Conservation (phyloP, 53 echinoderm and acorn worm species). For the Henricia sp. region DNA sequence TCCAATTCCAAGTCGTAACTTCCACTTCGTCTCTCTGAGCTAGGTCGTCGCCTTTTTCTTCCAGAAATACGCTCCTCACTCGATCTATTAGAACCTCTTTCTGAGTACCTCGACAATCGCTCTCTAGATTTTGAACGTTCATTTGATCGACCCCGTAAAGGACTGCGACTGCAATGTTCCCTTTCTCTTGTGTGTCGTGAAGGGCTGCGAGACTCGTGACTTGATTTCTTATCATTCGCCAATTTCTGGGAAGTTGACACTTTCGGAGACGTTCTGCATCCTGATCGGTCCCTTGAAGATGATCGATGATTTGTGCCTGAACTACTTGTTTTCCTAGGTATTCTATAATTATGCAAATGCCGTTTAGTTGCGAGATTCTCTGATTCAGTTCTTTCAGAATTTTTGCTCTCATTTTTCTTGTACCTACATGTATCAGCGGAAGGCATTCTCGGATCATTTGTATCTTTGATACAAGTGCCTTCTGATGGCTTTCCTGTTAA, state of each 20-base stretch:
- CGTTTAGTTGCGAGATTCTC: not conserved
- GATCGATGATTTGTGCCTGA: not conserved
- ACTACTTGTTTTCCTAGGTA: constrained; percentile 10
- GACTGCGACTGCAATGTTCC: not conserved
- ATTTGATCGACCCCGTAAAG: not conserved
- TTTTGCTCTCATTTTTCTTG: not conserved
- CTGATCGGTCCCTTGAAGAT: not conserved
- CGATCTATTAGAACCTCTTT: not conserved
- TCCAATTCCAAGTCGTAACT: not conserved
- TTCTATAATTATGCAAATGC: not conserved
- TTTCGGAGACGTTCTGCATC: not conserved
- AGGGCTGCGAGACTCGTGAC: not conserved
- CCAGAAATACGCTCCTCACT: not conserved
- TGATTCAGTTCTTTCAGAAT: not conserved
- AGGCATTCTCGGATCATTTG: not conserved
- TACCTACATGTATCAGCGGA: not conserved
- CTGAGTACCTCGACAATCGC: not conserved
- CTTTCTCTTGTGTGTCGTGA: not conserved
- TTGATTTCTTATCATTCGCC: not conserved
- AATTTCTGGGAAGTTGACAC: not conserved
- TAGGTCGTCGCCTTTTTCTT: constrained; percentile 28
- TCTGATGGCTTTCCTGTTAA: not conserved
- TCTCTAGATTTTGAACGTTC: constrained; percentile 32
- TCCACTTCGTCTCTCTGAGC: not conserved
- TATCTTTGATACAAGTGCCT: not conserved